A percentile compares a stretch with the other conserved stretches of the same genome.
phyloP scores from a whole-genome alignment of 1,140 invertebrate genomes.

The Eurosta solidaginis region DNA sequence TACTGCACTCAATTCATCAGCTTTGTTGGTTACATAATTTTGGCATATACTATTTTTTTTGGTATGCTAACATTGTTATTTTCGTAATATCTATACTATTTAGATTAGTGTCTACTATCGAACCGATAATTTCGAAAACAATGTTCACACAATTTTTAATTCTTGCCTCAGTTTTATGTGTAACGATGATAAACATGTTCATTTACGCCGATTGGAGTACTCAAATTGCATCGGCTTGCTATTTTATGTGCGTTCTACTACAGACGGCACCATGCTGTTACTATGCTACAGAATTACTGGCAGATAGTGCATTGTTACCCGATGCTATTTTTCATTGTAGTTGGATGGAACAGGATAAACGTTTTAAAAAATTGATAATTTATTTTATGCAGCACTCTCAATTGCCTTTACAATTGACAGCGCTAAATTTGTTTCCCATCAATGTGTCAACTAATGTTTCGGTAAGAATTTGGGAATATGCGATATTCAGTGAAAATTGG shows the following conservation, averaged over 20 bases:
- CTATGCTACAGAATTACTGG: constrained; percentile 37
- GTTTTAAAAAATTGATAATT: constrained; percentile 40
- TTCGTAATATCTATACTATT: too few relatives aligned
- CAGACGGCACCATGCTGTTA: constrained; percentile 43
- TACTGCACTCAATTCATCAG: too few relatives aligned
- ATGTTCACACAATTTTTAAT: constrained; percentile 46
- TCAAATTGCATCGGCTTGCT: constrained; percentile 36
- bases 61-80: too few relatives aligned
- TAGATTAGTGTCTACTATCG: neutral
- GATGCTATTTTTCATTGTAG: constrained; percentile 41
- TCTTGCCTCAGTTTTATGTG: constrained; percentile 41
- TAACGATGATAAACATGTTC: constrained; percentile 40
- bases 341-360: constrained; percentile 39
- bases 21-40: too few relatives aligned
- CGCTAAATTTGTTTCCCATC: constrained; percentile 42
- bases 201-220: constrained; percentile 42
- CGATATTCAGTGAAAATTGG: neutral
- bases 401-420: constrained; percentile 36
- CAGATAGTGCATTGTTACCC: constrained; percentile 39
- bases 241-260: constrained; percentile 39
- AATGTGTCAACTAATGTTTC: constrained; percentile 41
- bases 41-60: too few relatives aligned
- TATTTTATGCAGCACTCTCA: constrained; percentile 43
- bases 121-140: constrained; percentile 40
- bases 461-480: constrained; percentile 34